Base-by-base conservation (phyloP, 2,113 vertebrate species). In the Sminthopsis crassicaudata region DNA sequence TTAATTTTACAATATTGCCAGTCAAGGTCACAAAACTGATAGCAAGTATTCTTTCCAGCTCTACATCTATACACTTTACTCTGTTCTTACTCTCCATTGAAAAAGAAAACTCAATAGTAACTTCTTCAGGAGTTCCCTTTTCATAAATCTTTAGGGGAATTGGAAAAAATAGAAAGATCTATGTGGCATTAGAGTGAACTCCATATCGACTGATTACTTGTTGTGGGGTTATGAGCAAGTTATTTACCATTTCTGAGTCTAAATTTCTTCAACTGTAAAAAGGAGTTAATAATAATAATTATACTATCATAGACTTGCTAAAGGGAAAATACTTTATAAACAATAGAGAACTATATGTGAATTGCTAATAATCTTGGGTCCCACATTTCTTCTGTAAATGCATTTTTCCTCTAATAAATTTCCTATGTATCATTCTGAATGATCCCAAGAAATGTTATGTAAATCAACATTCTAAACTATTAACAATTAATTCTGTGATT, bases 81-180 rank as follows among this genome's bases (percentile, higher is more conserved):
- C 26, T 54, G n/a, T 16, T 51, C 52, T 26, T 14, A n/a, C 4
- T 88, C 24, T 7, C 46, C 57, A 48, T 11, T 5, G n/a, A n/a
- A 48, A 42, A 52, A 24, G 8, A 54, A 16, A 88, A 53, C 51
- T 67, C 16, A 6, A 55, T 27, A 76, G 2, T 19, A 53, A 26
- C 53, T 94, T 93, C 90, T 90, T 90, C 67, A 50, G 54, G 46
- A 57, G 26, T 42, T 26, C 26, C 16, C 50, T 51, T 50, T 96
- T 94, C 8, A 27, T 48, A 84, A 42, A n/a, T 84, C 67, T 42
- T 84, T 84, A 84, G 36, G 22, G 67, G 19, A 84, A n/a, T 76
- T 76, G 30, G 60, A 76, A 76, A 19, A 4, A 76, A 76, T 7
- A 76, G 67, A 76, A 22, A n/a, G 14, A 76, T n/a, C 67, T 42